Evolutionary conservation across 1,140 invertebrate species (phyloP), one percentile per base, ranked within the genome.

Genomic region (Saccostrea echinata): DNA sequence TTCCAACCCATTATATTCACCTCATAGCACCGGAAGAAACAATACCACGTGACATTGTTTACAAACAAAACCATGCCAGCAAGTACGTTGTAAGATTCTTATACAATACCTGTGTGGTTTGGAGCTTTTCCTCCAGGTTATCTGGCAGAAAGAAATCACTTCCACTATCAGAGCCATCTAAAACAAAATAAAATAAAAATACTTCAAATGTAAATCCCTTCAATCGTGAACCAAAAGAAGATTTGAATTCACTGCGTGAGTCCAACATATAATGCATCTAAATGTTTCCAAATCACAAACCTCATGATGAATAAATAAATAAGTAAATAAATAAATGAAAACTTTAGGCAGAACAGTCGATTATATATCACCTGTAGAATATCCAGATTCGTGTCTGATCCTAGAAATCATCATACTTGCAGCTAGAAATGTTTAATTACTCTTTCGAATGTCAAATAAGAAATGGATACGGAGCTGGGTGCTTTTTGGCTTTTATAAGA

Each of bases 41-140:
- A 76, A 30, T 30, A 76, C 68, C 68, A 76, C 68, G 68, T 76
- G 68, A 76, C 68, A 30, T 76, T 76, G 68, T 76, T 27, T 76
- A 76, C 68, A 76, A 76, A 76, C 68, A 76, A 30, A 30, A 33
- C 68, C 68, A 76, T 76, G 68, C 68, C 12, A 33, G 33, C 57
- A 64, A 21, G 24, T 9, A 76, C 24, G 68, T 27, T 76, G 18
- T 12, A 64, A 64, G n/a, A 21, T 4, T 61, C 18, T n/a, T 21
- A n/a, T 24, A 64, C 57, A 64, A 24, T 24, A 76, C 68, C 68
- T 76, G 27, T 30, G 68, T 30, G 16, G 24, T 30, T 76, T 76
- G 24, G 27, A 76, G 30, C 12, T 27, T 30, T 16, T 76, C 27
- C 12, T 76, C 68, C 68, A 76, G 27, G 68, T 16, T 30, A 18